A percentile compares a stretch with the other conserved stretches of the same genome.
These are phyloP conservation scores for Harpagoxenus sublaevis DNA, from an alignment of 2,888 invertebrate species.

Conservation along the genomic window DNA sequence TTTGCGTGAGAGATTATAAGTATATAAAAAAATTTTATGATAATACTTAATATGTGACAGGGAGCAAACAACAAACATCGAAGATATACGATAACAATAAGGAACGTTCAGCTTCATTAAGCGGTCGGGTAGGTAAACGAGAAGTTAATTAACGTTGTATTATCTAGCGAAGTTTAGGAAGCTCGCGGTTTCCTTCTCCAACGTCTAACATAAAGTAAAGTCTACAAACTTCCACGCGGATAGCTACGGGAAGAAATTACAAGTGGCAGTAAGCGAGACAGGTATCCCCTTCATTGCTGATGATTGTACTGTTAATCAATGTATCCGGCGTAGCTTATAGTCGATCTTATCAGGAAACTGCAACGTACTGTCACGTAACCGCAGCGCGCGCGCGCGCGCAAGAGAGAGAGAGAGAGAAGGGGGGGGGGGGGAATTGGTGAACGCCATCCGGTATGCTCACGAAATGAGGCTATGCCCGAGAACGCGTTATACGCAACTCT, in stretches of 20 bases:
- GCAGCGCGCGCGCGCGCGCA: not conserved
- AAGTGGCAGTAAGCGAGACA: conserved; percentile 39
- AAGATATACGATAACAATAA: conserved; percentile 48
- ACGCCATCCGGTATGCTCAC: not conserved
- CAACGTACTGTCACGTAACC: conserved; percentile 15
- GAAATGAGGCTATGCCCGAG: conserved; percentile 30
- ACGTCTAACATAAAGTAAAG: conserved; percentile 38
- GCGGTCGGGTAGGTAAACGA: conserved; percentile 51
- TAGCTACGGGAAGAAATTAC: conserved; percentile 48
- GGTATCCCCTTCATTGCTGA: conserved; percentile 30
- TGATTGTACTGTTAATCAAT: conserved; percentile 47
- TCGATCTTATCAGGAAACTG: conserved; percentile 1
- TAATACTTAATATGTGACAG: conserved; percentile 8
- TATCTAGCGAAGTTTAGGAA: conserved; percentile 54
- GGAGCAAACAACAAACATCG: conserved; percentile 24
- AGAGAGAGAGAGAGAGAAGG: not conserved
- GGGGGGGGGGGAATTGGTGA: not conserved
- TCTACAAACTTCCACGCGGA: conserved; percentile 42
- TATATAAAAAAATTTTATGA: not conserved
- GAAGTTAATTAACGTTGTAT: conserved; percentile 56
- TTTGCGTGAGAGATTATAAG: not conserved
- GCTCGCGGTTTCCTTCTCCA: conserved; percentile 24
- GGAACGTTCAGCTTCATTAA: conserved; percentile 54
- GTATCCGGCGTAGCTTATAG: not conserved
- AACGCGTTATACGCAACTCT: conserved; percentile 12